Percentiles rank a stretch among this genome's conserved stretches.
Conservation (phyloP, 2,113 vertebrate species). For the Clarias batrachus region DNA sequence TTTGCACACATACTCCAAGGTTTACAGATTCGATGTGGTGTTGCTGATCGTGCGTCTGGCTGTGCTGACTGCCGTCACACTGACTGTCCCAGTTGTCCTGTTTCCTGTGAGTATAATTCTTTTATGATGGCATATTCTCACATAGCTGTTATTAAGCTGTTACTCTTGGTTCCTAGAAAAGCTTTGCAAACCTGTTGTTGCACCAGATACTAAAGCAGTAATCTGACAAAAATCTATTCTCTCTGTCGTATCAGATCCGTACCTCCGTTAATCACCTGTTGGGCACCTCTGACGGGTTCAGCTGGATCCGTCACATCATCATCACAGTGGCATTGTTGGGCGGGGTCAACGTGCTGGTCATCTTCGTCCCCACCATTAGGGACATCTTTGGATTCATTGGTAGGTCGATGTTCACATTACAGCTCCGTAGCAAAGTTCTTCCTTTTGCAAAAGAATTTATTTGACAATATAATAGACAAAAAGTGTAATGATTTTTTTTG, state of each 20-base stretch:
- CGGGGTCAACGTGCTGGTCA: conserved; percentile 85
- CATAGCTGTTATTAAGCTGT: neutral
- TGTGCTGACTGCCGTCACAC: conserved; percentile 89
- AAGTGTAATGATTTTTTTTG: neutral
- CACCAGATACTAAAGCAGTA: neutral
- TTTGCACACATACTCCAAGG: conserved; percentile 89
- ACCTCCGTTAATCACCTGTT: conserved; percentile 88
- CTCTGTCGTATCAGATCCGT: conserved; percentile 77
- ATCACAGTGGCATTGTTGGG: conserved; percentile 81
- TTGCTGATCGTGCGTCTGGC: conserved; percentile 92
- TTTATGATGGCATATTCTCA: neutral
- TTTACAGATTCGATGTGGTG: conserved; percentile 77
- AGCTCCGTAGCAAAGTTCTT: neutral
- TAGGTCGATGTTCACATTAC: conserved; percentile 60
- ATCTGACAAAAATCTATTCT: neutral
- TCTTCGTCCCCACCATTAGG: conserved; percentile 90
- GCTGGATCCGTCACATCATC: conserved; percentile 83
- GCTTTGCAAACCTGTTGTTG: too few relatives aligned
- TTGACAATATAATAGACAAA: too few relatives aligned
- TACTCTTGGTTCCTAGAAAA: neutral
- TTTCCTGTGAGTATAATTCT: conserved; percentile 86
- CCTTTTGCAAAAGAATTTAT: too few relatives aligned
- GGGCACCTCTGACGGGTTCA: conserved; percentile 83
- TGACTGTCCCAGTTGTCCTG: conserved; percentile 94
- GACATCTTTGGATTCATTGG: conserved; percentile 97